phyloP scores from a whole-genome alignment of 2,888 invertebrate genomes.

The Hyposoter dolosus region DNA sequence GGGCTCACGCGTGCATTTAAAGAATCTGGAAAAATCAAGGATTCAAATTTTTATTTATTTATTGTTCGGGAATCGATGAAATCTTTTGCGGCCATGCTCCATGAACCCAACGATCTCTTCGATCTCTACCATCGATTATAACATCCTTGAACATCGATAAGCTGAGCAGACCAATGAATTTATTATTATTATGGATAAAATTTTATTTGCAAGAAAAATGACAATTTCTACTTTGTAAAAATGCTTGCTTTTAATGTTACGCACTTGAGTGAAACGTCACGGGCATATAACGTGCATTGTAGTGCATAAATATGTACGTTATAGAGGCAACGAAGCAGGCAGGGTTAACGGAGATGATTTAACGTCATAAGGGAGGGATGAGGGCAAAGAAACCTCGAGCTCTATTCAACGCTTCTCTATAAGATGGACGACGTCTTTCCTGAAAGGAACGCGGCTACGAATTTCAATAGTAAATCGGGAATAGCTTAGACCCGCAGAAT shows the following conservation, averaged over 20 bases:
- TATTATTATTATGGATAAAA: not conserved
- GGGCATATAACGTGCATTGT: constrained; percentile 37
- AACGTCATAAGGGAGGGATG: constrained; percentile 68
- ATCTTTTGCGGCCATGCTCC: too few relatives aligned
- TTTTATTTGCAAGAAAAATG: not conserved
- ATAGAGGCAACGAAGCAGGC: constrained; percentile 31
- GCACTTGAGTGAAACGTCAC: constrained; percentile 13
- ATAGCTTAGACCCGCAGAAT: constrained; percentile 72
- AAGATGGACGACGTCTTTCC: constrained; percentile 79
- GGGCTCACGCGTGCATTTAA: too few relatives aligned
- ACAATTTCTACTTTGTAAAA: not conserved
- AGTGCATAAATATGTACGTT: constrained; percentile 61
- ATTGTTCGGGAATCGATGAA: too few relatives aligned
- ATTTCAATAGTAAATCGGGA: constrained; percentile 78
- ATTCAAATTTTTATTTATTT: too few relatives aligned
- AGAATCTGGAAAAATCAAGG: too few relatives aligned
- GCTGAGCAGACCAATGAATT: not conserved
- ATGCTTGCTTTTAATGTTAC: not conserved
- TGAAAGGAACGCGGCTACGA: constrained; percentile 76
- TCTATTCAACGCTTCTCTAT: constrained; percentile 65
- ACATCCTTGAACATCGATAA: too few relatives aligned
- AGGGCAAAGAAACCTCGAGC: constrained; percentile 50
- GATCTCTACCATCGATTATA: too few relatives aligned
- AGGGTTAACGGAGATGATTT: constrained; percentile 75
- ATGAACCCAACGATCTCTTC: too few relatives aligned